Evolutionary conservation across 2,888 invertebrate species (phyloP).

Genomic region (Agrochola macilenta): DNA sequence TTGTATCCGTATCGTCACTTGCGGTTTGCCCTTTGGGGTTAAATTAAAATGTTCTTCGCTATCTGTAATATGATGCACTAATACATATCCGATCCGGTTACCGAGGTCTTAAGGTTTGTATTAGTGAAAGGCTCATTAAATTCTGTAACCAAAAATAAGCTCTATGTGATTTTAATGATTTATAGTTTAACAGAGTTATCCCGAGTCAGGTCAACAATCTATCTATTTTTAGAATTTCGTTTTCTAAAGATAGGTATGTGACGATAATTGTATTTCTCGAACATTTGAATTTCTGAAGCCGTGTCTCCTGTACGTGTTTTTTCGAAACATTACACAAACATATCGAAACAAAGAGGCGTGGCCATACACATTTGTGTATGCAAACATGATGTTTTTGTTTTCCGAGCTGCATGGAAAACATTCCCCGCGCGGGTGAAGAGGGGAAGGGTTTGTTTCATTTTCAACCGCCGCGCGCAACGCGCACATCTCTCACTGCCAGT

Average conservation of each 20-base stretch:
- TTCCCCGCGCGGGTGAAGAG: too few species aligned
- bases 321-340: too few species aligned
- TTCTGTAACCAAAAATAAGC: conserved; percentile 45
- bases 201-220: conserved; percentile 2
- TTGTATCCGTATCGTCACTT: conserved; percentile 32
- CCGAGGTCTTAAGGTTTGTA: conserved; percentile 56
- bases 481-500: too few species aligned
- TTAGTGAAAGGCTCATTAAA: conserved; percentile 65
- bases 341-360: too few species aligned
- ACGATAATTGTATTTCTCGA: not conserved
- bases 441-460: too few species aligned
- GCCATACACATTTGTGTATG: too few species aligned
- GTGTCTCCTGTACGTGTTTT: too few species aligned
- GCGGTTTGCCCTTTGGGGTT: conserved; percentile 52
- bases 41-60: conserved; percentile 56
- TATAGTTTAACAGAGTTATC: conserved; percentile 23
- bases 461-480: too few species aligned
- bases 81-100: conserved; percentile 57
- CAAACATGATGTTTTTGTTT: too few species aligned
- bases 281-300: not conserved
- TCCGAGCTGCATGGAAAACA: too few species aligned
- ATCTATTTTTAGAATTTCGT: not conserved
- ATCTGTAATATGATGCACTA: conserved; percentile 54
- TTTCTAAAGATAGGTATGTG: too few species aligned
- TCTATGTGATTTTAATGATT: conserved; percentile 18